Base-by-base conservation (phyloP, 2,113 vertebrate genomes). In the Kryptolebias marmoratus region DNA sequence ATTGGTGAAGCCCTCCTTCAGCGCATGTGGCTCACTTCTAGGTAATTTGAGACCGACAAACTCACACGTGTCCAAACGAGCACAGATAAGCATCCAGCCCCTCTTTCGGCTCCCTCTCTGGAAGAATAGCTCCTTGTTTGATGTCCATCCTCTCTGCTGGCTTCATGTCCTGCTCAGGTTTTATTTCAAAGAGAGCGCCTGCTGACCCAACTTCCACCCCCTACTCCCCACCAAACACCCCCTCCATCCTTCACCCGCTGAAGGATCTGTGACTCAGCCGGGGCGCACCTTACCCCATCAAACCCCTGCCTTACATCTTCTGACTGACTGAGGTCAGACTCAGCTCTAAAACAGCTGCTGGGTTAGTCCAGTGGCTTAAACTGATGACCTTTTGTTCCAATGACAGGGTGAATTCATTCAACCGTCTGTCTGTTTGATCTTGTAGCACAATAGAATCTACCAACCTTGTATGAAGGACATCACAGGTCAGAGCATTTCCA, bases 11-110 rank as follows among this genome's bases (percentile, higher is more conserved):
- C 91, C 72, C 78, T 96, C 81, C 66, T 75, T 90, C 93, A 90
- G 87, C 94, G 94, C 84, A 75, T 97, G 78, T 99, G 97, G 97
- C 91, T 99, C 71, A 95, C 96, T 73, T 93, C 94, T 87, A 95
- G 96, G 97, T 98, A 95, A 84, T 66, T 62, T 72, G 73, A 86
- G 36, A 78, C 71, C 61, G 67, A 71, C 64, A 71, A 48, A 52
- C 45, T 60, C 18, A n/a, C 30, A 52, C 48, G 10, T 28, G 11
- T 52, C 11, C 11, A 44, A 31, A n/a, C 64, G 62, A 22, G 4
- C 75, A 79, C 44, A 81, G 81, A 90, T 87, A 88, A 79, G 74
- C 71, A 87, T 85, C 82, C 80, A 42, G 75, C 71, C 50, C 36
- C 30, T 54, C n/a, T 60, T 64, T 61, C 64, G 67, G 52, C 64